Base-by-base conservation (phyloP, 2,113 vertebrate genomes). In the Thomomys bottae region DNA sequence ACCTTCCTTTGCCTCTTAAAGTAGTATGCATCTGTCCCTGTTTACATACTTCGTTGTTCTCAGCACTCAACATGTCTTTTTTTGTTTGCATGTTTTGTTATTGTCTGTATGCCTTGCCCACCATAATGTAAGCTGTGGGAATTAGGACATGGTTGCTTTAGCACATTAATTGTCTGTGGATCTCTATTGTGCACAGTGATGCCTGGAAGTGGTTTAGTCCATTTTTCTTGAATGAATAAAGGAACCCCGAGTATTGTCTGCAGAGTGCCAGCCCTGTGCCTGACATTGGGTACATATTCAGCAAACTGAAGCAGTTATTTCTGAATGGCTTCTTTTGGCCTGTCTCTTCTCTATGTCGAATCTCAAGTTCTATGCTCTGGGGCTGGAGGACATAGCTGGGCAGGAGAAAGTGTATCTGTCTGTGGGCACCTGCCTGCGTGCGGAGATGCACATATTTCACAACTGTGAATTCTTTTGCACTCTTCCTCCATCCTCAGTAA, bases 241-340 rank as follows among this genome's bases (percentile, higher is more conserved):
- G 12, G 20, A 42, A 38, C 12, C 1, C 0, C 42, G n/a, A 61
- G n/a, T 24, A 14, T 15, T 61, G 4, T 78, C 45, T n/a, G 17
- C 36, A 8, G 24, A 76, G 57, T 68, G 57, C 21, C 20, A n/a
- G 4, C n/a, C 11, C 49, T 2, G 32, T 6, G 76, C 26, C 28
- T 15, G 81, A 49, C 9, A 34, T 18, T 4, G 0, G 0, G n/a
- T 10, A 1, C 59, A 15, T 21, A 6, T 32, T 34, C 59, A 3
- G 6, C 6, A 24, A 32, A 42, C 2, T 36, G 15, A 3, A 40
- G 24, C 42, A 34, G 0, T 61, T 49, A 70, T 32, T 68, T 38
- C 67, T 63, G 24, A 34, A 20, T 28, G 45, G 23, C 32, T 26
- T 38, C 7, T 38, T 67, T 36, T 78, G 12, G 30, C 20, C 38